A percentile compares a stretch with the other conserved stretches of the same genome.
phyloP scores from a whole-genome alignment of 2,888 invertebrate genomes.

The Volucella zonaria region DNA sequence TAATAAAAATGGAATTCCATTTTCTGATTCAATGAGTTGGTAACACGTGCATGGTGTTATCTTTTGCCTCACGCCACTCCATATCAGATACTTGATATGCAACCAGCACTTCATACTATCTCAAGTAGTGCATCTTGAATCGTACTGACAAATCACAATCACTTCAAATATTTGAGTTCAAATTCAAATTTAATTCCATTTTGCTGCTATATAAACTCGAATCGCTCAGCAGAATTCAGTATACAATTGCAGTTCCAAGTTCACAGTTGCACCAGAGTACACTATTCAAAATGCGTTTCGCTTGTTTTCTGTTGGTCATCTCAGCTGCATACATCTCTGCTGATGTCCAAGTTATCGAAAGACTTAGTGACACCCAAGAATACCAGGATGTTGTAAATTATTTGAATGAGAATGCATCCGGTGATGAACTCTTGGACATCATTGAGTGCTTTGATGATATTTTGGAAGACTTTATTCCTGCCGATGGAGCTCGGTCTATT shows the following conservation, averaged over 20 bases:
- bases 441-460: constrained; percentile 52
- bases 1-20: no score
- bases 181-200: background rate
- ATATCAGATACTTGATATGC: constrained; percentile 4
- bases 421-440: constrained; percentile 48
- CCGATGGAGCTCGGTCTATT: constrained; percentile 28
- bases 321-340: constrained; percentile 47
- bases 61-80: constrained; percentile 6
- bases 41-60: constrained; percentile 32
- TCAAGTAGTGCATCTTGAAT: constrained; percentile 31
- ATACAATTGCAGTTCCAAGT: background rate
- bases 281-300: constrained; percentile 50
- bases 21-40: no score
- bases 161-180: constrained; percentile 38
- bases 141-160: constrained; percentile 42
- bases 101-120: constrained; percentile 43
- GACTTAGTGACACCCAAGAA: constrained; percentile 48
- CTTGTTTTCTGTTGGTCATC: constrained; percentile 48
- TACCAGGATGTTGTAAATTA: constrained; percentile 53
- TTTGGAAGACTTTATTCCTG: constrained; percentile 30
- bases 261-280: background rate
- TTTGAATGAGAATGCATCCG: constrained; percentile 61
- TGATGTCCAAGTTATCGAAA: constrained; percentile 8
- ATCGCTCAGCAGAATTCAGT: background rate
- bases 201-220: constrained; percentile 21